Conservation (phyloP, 2,888 invertebrate genomes). For the Nysson spinosus region DNA sequence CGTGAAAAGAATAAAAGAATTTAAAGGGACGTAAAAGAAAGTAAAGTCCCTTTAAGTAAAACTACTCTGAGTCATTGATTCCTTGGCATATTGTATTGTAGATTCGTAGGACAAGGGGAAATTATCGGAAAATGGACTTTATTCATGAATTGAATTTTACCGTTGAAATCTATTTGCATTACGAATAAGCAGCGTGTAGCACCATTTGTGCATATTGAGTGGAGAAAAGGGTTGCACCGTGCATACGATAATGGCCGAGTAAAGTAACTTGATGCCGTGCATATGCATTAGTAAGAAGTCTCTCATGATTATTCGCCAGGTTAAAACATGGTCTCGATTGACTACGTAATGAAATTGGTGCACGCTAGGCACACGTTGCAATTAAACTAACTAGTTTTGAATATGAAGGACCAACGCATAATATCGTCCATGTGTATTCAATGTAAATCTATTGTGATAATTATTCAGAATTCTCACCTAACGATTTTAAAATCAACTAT, state of each 20-base stretch:
- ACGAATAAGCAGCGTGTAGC: constrained; percentile 15
- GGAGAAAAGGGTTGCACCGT: constrained; percentile 28
- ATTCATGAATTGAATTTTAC: constrained; percentile 43
- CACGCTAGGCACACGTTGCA: constrained; percentile 21
- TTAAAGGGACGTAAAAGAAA: no score
- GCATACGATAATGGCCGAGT: constrained; percentile 34
- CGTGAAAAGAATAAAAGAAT: no score
- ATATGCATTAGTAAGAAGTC: constrained; percentile 43
- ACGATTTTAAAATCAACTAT: no score
- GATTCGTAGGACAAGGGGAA: constrained; percentile 23
- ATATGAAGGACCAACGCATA: constrained; percentile 18
- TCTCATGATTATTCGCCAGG: constrained; percentile 11
- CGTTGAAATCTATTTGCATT: constrained; percentile 38
- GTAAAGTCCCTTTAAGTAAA: no score
- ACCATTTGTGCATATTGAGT: constrained; percentile 27
- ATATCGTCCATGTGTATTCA: constrained; percentile 38
- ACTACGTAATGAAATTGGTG: constrained; percentile 20
- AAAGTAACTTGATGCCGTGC: constrained; percentile 37
- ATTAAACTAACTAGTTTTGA: constrained; percentile 19
- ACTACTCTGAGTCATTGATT: no score
- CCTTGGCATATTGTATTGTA: neutral
- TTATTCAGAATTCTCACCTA: no score
- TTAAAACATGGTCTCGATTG: constrained; percentile 28
- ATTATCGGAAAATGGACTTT: constrained; percentile 31
- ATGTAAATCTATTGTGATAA: neutral